These are phyloP conservation scores for Semotilus atromaculatus DNA, from an alignment of 2,797 vertebrate genomes.

Conservation along the genomic window DNA sequence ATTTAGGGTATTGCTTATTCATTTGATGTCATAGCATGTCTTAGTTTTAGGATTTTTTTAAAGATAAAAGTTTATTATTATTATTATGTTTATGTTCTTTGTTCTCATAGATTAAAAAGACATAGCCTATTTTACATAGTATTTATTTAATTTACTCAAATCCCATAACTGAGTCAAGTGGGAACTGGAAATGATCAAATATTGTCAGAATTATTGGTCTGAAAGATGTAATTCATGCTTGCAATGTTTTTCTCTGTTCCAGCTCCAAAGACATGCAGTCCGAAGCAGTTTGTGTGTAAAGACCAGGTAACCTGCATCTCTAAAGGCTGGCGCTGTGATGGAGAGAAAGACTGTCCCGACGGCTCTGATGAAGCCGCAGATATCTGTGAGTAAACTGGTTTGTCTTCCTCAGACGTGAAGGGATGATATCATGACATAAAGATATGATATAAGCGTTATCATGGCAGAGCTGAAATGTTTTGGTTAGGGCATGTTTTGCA, in stretches of 20 bases:
- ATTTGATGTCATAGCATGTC: background rate
- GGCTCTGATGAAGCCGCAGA: slow-evolving; percentile 95
- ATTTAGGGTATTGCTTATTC: background rate
- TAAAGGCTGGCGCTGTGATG: slow-evolving; percentile 97
- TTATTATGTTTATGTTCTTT: background rate
- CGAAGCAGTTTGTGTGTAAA: slow-evolving; percentile 98
- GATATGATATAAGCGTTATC: background rate
- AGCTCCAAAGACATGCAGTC: slow-evolving; percentile 94
- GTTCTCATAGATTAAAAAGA: background rate
- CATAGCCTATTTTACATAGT: background rate
- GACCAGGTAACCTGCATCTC: slow-evolving; percentile 97
- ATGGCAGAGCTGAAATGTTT: background rate
- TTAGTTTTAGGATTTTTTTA: background rate
- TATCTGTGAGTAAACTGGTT: slow-evolving; percentile 85
- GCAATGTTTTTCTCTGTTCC: slow-evolving; percentile 54
- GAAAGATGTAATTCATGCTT: background rate
- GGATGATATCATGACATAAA: background rate
- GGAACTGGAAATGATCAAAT: background rate
- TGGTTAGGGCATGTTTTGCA: slow-evolving; percentile 1
- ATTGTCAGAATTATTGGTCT: background rate
- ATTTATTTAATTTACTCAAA: background rate
- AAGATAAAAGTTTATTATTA: background rate
- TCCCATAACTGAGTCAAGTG: background rate
- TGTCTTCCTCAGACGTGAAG: background rate
- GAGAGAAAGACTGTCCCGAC: slow-evolving; percentile 97